Base-by-base conservation (phyloP, 2,113 vertebrate genomes). In the Oriolus oriolus region DNA sequence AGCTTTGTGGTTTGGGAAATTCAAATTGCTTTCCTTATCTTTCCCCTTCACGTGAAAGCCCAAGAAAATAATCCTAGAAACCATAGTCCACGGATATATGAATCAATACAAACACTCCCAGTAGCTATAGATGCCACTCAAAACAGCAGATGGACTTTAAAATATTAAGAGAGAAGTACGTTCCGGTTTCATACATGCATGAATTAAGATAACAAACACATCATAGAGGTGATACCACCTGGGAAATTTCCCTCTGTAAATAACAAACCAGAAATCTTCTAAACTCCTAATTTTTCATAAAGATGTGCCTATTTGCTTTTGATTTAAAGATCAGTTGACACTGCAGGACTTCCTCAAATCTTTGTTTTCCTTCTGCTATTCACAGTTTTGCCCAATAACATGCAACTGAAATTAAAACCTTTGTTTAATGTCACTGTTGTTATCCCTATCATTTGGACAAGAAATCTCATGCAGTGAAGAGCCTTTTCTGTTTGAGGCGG, bases 1-100 rank as follows among this genome's bases (percentile, higher is more conserved):
- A 88, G 63, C 64, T 53, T 73, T 65, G 79, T 69, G 75, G 50
- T 69, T 80, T 93, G 79, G 79, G 85, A 95, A 92, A 92, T 90
- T 85, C 39, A 92, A 70, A 90, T 88, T 90, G 54, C 63, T 96
- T 93, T 90, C 50, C 75, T 90, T 96, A 94, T 93, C 90, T 90
- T 73, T 80, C 31, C 49, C 18, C 42, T 85, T 94, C 75, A 69
- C 8, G 10, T 61, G 70, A 93, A 68, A 87, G 53, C n/a, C 56
- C 44, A 82, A 69, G 41, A 96, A 91, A 93, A 79, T 52, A 93
- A 70, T 35, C 49, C 57, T 52, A 87, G 41, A 78, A 95, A 84
- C n/a, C 53, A 52, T 0, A 78, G 47, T 63, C 41, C 56, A 87
- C 49, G 79, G 84, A 73, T 71, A 68, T 15, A 69, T 76, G n/a